A percentile compares a stretch with the other conserved stretches of the same genome.
phyloP scores from a whole-genome alignment of 2,797 vertebrate genomes.

The Heterohyrax brucei region DNA sequence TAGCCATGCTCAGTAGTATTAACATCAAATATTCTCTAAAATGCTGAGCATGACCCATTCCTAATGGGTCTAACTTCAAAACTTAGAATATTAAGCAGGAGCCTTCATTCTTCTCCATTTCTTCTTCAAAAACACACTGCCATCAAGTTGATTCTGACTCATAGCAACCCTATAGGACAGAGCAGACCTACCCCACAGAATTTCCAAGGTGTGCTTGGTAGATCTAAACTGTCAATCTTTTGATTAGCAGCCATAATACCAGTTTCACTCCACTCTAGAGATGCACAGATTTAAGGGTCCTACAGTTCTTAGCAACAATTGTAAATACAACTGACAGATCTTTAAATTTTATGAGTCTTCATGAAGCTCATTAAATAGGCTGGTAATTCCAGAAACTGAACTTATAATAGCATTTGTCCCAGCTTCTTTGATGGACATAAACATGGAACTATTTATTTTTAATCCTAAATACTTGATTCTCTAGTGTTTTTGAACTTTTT shows the following conservation, averaged over 20 bases:
- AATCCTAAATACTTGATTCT: background rate
- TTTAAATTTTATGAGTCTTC: conserved; percentile 11
- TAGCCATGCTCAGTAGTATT: background rate
- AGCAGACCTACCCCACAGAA: no score
- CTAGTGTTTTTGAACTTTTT: background rate
- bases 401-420: background rate
- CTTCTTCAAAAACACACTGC: no score
- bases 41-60: background rate
- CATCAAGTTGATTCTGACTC: no score
- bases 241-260: no score
- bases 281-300: background rate
- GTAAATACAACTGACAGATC: background rate
- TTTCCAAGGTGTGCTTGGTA: no score
- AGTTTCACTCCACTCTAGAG: no score
- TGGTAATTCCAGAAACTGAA: background rate
- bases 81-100: background rate
- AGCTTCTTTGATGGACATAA: background rate
- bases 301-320: background rate
- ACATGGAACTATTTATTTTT: background rate
- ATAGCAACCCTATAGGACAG: no score
- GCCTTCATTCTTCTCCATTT: background rate
- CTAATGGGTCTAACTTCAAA: background rate
- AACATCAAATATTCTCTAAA: background rate
- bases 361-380: background rate
- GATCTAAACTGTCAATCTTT: no score